These are phyloP conservation scores for Papilio helenus DNA, from an alignment of 1,140 invertebrate species.

Conservation along the genomic window DNA sequence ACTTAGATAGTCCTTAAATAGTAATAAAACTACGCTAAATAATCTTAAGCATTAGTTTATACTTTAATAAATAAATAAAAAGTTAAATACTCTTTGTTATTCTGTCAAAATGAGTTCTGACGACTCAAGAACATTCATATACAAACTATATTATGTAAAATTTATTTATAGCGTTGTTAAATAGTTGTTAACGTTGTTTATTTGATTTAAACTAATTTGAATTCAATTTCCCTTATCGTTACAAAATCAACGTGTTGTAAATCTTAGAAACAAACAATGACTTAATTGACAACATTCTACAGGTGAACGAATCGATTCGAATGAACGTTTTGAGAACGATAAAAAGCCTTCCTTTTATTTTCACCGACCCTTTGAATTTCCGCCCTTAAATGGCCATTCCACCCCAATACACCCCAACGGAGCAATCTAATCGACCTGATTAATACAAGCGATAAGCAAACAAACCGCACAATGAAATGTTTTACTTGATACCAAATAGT, in stretches of 20 bases:
- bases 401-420: slow-evolving; percentile 50
- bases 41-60: too few species aligned
- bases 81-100: too few species aligned
- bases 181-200: slow-evolving; percentile 9
- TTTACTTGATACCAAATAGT: slow-evolving; percentile 42
- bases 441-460: slow-evolving; percentile 55
- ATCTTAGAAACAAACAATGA: slow-evolving; percentile 37
- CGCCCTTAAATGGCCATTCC: slow-evolving; percentile 52
- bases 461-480: slow-evolving; percentile 46
- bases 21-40: too few species aligned
- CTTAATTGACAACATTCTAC: slow-evolving; percentile 43
- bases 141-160: too few species aligned
- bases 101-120: too few species aligned
- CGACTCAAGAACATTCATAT: too few species aligned
- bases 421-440: slow-evolving; percentile 57
- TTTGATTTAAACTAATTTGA: slow-evolving; percentile 1
- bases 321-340: slow-evolving; percentile 32
- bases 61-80: too few species aligned
- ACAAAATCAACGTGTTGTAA: slow-evolving; percentile 16
- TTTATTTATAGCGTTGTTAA: neutral
- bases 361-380: slow-evolving; percentile 53
- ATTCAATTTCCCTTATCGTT: neutral
- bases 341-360: slow-evolving; percentile 50
- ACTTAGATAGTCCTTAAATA: too few species aligned
- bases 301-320: slow-evolving; percentile 20